These are phyloP conservation scores for Sceloporus undulatus DNA, from an alignment of 2,113 vertebrate genomes.

Conservation along the genomic window DNA sequence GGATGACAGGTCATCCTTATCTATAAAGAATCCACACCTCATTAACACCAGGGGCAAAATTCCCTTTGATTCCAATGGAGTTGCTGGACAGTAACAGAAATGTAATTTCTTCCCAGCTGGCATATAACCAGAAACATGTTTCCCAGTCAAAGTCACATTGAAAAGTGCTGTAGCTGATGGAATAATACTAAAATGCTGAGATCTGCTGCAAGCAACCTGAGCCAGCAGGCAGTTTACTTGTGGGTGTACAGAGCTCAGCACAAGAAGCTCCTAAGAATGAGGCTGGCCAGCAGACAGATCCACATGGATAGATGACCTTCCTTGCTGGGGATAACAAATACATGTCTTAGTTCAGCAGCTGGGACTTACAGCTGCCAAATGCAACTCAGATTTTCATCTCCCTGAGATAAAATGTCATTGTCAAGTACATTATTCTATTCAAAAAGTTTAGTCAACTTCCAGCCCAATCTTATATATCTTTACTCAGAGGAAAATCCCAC, in stretches of 20 bases:
- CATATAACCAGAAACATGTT: conserved; percentile 6
- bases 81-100: conserved; percentile 7
- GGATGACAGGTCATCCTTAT: background rate
- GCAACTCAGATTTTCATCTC: conserved; percentile 43
- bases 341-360: conserved; percentile 55
- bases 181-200: conserved; percentile 29
- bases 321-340: conserved; percentile 41
- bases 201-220: conserved; percentile 41
- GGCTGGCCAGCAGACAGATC: conserved; percentile 30
- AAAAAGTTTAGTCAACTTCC: background rate
- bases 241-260: conserved; percentile 35
- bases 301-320: conserved; percentile 36
- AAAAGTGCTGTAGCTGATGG: conserved; percentile 34
- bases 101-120: conserved; percentile 13
- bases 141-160: conserved; percentile 1
- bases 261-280: conserved; percentile 22
- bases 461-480: background rate
- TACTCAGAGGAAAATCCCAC: background rate
- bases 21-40: background rate
- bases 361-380: conserved; percentile 52
- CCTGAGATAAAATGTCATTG: conserved; percentile 52
- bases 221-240: conserved; percentile 35
- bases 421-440: background rate
- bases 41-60: conserved; percentile 5
- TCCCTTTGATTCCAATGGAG: conserved; percentile 6